Percentiles rank a stretch among this genome's conserved stretches.
Evolutionary conservation across 1,140 invertebrate species (phyloP).

Genomic region (Globodera rostochiensis): DNA sequence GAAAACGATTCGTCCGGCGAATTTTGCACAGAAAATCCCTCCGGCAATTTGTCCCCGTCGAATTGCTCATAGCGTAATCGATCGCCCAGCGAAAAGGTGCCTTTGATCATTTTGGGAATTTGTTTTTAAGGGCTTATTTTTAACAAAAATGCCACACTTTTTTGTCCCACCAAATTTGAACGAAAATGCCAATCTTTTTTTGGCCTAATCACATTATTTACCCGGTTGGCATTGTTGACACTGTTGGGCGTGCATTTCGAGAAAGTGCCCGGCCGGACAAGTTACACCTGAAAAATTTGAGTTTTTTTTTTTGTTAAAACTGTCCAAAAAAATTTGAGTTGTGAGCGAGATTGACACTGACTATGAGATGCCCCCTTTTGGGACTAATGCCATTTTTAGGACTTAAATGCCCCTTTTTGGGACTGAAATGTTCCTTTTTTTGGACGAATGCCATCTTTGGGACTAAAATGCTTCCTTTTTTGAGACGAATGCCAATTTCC

Average conservation of each 20-base stretch:
- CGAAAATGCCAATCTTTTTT: neutral
- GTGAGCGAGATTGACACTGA: too few relatives aligned
- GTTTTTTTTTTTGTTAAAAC: too few relatives aligned
- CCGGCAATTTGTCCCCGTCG: slow-evolving; percentile 44
- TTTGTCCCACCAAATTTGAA: too few relatives aligned
- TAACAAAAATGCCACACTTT: neutral
- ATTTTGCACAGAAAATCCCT: slow-evolving; percentile 47
- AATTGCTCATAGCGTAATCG: slow-evolving; percentile 63
- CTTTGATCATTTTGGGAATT: slow-evolving; percentile 29
- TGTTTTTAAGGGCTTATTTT: neutral
- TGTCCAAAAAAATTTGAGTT: too few relatives aligned
- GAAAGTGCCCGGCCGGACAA: slow-evolving; percentile 56
- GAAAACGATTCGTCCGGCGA: slow-evolving; percentile 35
- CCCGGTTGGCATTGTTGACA: slow-evolving; percentile 55
- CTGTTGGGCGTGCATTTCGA: slow-evolving; percentile 59
- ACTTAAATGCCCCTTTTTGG: too few relatives aligned
- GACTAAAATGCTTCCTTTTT: too few relatives aligned
- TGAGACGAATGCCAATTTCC: too few relatives aligned
- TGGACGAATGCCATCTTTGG: too few relatives aligned
- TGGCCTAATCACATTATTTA: neutral
- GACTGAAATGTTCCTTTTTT: too few relatives aligned
- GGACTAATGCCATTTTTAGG: too few relatives aligned
- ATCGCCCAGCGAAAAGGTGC: slow-evolving; percentile 59
- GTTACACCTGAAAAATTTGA: slow-evolving; percentile 55
- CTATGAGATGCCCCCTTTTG: too few relatives aligned